A percentile compares a stretch with the other conserved stretches of the same genome.
These are phyloP conservation scores for Canis aureus DNA, from an alignment of 2,113 vertebrate genomes.

Conservation along the genomic window DNA sequence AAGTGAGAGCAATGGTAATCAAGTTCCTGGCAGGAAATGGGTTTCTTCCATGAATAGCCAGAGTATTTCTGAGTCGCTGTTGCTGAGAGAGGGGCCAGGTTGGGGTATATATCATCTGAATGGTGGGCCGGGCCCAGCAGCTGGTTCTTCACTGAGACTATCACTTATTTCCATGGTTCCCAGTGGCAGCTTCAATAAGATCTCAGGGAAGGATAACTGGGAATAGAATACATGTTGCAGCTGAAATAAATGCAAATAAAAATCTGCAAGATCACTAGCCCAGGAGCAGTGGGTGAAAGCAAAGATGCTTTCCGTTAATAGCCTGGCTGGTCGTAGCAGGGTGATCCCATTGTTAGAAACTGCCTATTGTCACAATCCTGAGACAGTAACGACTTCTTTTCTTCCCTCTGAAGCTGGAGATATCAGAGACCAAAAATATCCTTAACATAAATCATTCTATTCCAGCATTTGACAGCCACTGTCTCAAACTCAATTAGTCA, in stretches of 20 bases:
- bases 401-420: slow-evolving; percentile 70
- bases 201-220: slow-evolving; percentile 34
- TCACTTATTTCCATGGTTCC: slow-evolving; percentile 56
- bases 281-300: slow-evolving; percentile 44
- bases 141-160: neutral
- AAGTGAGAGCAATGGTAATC: neutral
- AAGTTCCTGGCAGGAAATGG: neutral
- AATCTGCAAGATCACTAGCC: slow-evolving; percentile 66
- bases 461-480: slow-evolving; percentile 77
- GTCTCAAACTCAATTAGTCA: slow-evolving; percentile 79
- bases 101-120: slow-evolving; percentile 57
- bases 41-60: slow-evolving; percentile 14
- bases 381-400: slow-evolving; percentile 56
- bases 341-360: slow-evolving; percentile 58
- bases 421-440: slow-evolving; percentile 70
- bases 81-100: neutral
- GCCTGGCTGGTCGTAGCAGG: neutral
- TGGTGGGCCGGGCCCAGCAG: neutral
- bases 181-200: slow-evolving; percentile 66
- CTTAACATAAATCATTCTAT: slow-evolving; percentile 74
- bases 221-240: slow-evolving; percentile 46
- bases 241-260: slow-evolving; percentile 75
- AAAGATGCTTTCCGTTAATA: slow-evolving; percentile 64
- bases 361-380: slow-evolving; percentile 49
- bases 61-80: slow-evolving; percentile 14